Evolutionary conservation across 2,113 vertebrate genomes (phyloP).

Genomic region (Actenoides hombroni): DNA sequence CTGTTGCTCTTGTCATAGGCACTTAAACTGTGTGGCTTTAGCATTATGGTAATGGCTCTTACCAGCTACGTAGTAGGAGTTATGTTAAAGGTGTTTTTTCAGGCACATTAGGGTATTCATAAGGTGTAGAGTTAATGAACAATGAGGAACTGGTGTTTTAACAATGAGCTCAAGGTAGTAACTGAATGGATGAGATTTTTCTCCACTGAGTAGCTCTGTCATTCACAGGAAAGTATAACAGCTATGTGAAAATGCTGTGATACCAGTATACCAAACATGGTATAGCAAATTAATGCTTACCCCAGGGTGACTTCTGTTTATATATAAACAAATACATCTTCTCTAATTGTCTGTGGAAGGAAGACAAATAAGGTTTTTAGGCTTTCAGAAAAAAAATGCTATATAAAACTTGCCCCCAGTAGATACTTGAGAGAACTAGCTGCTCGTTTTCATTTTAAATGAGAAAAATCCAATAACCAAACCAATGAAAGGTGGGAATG

Average conservation of each 20-base stretch:
- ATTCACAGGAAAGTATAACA: neutral
- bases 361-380: neutral
- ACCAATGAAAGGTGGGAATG: neutral
- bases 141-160: neutral
- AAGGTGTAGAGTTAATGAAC: neutral
- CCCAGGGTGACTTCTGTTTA: neutral
- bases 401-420: rapidly evolving
- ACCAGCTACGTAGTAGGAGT: neutral
- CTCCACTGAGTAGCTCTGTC: neutral
- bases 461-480: no score
- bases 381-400: neutral
- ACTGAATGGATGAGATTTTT: neutral
- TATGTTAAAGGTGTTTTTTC: neutral
- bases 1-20: neutral
- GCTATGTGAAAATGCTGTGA: neutral
- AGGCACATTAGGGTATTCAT: neutral
- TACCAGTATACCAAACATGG: neutral
- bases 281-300: neutral
- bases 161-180: rapidly evolving
- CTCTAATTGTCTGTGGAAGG: neutral
- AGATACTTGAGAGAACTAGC: neutral
- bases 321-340: neutral
- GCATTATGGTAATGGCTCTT: neutral
- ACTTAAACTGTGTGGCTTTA: rapidly evolving
- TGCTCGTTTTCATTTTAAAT: neutral